Evolutionary conservation across 1,140 invertebrate species (phyloP), one percentile per base, ranked within the genome.

Genomic region (Drosophila grimshawi): DNA sequence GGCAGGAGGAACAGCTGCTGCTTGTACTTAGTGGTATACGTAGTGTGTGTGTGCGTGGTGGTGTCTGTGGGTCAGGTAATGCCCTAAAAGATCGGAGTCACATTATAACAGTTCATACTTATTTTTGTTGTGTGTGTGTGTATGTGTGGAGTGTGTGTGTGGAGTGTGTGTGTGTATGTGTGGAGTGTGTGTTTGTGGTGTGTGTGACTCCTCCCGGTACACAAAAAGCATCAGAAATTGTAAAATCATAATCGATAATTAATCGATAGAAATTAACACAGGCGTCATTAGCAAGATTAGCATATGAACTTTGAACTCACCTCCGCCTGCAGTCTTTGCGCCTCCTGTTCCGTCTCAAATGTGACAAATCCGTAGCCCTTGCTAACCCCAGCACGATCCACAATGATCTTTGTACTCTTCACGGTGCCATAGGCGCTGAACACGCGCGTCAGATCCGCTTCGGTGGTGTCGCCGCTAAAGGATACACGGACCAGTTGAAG

Each of bases 351-450:
- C 48, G 95, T 97, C 93, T 97, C 97, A 93, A 98, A 99, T 10
- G 98, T 99, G 48, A 99, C 97, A 93, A 99, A 98, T 3, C 97
- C 97, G 85, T 98, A 98, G 51, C 98, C 98, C 94, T 98, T 98
- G 41, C 98, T 98, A 1, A 98, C 97, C 3, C 98, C 98, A 73
- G 97, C 97, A 80, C 97, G 94, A 93, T 99, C 98, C 79, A 96
- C 95, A 80, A 99, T 98, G 73, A 99, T 98, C 94, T 99, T 98
- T 33, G 97, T 97, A 37, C 96, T 97, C 86, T 97, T 98, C 2
- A 99, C 97, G 52, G 96, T 96, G 8, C 98, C 98, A 93, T 98
- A 98, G 35, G 95, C 94, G 48, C 96, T 96, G 93, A 97, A 97
- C 39, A 97, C 94, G 83, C 96, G 95, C 92, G 95, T 95, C 70